A percentile compares a stretch with the other conserved stretches of the same genome.
Conservation (phyloP, 2,113 vertebrate genomes). For the zebrafish (Danio rerio) region GRCz12tu NC_133178.1:10778501-10779000, state of each 20-base stretch:
- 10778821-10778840: constrained; percentile 54
- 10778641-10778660: too few relatives aligned
- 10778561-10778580: too few relatives aligned
- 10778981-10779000: neutral
- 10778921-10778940: constrained; percentile 40
- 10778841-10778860: constrained; percentile 48
- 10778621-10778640: too few relatives aligned
- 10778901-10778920: constrained; percentile 22
- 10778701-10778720: constrained; percentile 10
- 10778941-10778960: neutral
- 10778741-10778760: neutral
- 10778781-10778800: constrained; percentile 65
- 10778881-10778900: constrained; percentile 42
- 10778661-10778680: too few relatives aligned
- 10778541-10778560: too few relatives aligned
- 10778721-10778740: neutral
- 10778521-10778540: too few relatives aligned
- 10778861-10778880: constrained; percentile 31
- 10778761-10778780: neutral
- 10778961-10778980: neutral
- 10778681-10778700: neutral
- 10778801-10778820: constrained; percentile 57
- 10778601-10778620: too few relatives aligned
- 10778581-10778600: too few relatives aligned
- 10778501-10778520: too few relatives aligned